phyloP scores from a whole-genome alignment of 2,888 invertebrate genomes.

The Lepidocyrtinus sp. region DNA sequence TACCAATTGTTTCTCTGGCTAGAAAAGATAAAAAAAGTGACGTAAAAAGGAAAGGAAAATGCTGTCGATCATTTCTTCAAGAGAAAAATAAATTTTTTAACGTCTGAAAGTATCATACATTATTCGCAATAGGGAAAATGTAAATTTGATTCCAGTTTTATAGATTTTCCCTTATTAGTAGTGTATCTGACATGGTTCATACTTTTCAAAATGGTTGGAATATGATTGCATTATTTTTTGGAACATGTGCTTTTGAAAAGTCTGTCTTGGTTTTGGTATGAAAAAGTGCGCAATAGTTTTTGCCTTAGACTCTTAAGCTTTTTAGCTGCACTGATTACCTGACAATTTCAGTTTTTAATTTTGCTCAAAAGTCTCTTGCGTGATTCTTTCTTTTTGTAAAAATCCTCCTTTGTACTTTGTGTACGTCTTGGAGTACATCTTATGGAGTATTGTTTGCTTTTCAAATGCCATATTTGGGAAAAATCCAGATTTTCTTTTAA shows the following conservation, averaged over 20 bases:
- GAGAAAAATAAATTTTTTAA: no score
- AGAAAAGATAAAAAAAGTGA: no score
- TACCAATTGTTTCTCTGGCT: no score
- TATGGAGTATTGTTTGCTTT: slow-evolving; percentile 9
- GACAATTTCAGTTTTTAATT: slow-evolving; percentile 53
- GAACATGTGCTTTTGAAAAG: background rate
- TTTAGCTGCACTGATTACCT: slow-evolving; percentile 48
- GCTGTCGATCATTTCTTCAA: no score
- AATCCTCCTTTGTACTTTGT: background rate
- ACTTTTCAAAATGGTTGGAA: slow-evolving; percentile 22
- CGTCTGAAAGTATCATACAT: no score
- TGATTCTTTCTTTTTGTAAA: slow-evolving; percentile 9
- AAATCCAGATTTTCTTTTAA: background rate
- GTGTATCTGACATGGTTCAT: slow-evolving; percentile 26
- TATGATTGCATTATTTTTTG: background rate
- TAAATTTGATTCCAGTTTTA: slow-evolving; percentile 24
- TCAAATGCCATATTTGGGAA: background rate
- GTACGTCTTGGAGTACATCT: no score
- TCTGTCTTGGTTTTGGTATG: slow-evolving; percentile 20
- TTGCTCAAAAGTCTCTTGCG: no score
- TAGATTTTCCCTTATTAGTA: slow-evolving; percentile 17
- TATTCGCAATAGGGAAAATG: no score
- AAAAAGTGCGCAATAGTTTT: no score
- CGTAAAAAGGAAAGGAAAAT: no score
- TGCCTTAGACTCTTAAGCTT: no score